Evolutionary conservation across 2,888 invertebrate species (phyloP), one percentile per base, ranked within the genome.

Genomic region (Limenitis camilla): DNA sequence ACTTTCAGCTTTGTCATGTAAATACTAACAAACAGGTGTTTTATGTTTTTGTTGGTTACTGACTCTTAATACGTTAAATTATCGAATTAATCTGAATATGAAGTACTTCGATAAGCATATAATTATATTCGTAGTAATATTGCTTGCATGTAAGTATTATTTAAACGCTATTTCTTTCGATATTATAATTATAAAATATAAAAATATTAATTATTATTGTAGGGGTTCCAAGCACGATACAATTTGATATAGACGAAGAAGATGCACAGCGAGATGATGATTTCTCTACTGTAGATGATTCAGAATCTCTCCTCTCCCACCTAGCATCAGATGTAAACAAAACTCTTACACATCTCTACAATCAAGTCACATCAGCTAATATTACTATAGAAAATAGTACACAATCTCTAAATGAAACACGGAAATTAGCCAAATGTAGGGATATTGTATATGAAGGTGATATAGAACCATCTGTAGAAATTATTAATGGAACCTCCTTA

Each of bases 401-500:
- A 29, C 72, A 72, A 44, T 55, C 63, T 7, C 68, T 63, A 0
- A 88, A 86, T 56, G 86, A 86, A 66, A 87, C 87, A 5, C 69
- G 76, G 36, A 88, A 87, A 67, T 66, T 83, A 19, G 83, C 86
- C 0, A 79, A 78, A 62, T 88, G 88, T 57, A 84, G 71, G 59
- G 78, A 84, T 49, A 81, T 84, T 40, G 52, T 74, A 1, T 79
- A 78, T 57, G 83, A 87, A 53, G 81, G 80, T 44, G 80, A 83
- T 52, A 44, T 70, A 9, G 81, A 83, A 52, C 78, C 80, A 0
- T 63, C 77, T 41, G 89, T 91, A 1, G 89, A 93, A 86, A 84
- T 94, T 35, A 92, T 93, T 0, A 94, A 94, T 73, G 91, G 92
- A 46, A 92, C 92, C 6, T 84, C 90, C 53, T 78, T 94, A n/a